Evolutionary conservation across 2,797 vertebrate genomes (phyloP).

Genomic region (Pteropus rufus): DNA sequence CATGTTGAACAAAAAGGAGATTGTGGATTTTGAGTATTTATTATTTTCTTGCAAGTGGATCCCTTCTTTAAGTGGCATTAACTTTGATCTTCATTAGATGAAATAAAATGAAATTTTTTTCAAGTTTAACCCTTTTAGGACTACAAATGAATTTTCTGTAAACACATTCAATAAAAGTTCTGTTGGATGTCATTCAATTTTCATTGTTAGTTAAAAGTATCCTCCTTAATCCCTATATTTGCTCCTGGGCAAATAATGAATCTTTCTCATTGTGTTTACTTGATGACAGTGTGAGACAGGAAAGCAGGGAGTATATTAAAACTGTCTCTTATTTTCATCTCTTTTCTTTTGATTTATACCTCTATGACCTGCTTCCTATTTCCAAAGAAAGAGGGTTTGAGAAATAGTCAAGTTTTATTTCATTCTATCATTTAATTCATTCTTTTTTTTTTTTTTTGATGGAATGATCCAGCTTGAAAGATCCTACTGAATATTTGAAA

Average conservation of each 20-base stretch:
- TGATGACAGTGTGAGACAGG: neutral
- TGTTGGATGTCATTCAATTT: neutral
- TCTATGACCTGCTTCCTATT: neutral
- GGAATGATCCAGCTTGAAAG: neutral
- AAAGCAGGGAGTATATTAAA: neutral
- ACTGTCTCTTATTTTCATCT: neutral
- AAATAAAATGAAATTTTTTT: neutral
- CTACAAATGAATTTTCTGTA: neutral
- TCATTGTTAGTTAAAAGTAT: neutral
- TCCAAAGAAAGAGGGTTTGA: neutral
- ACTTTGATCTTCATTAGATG: neutral
- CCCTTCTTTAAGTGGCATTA: neutral
- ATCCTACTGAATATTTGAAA: slow-evolving; percentile 13
- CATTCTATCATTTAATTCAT: neutral
- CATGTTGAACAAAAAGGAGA: neutral
- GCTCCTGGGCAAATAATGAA: neutral
- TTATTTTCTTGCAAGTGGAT: neutral
- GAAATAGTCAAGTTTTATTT: slow-evolving; percentile 9
- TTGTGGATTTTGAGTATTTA: neutral
- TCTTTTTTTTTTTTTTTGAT: neutral
- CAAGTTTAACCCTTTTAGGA: neutral
- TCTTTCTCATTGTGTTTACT: neutral
- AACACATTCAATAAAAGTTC: neutral
- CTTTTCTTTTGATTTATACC: slow-evolving; percentile 7
- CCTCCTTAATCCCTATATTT: neutral